Evolutionary conservation across 2,888 invertebrate species (phyloP).

Genomic region (Empis livida): DNA sequence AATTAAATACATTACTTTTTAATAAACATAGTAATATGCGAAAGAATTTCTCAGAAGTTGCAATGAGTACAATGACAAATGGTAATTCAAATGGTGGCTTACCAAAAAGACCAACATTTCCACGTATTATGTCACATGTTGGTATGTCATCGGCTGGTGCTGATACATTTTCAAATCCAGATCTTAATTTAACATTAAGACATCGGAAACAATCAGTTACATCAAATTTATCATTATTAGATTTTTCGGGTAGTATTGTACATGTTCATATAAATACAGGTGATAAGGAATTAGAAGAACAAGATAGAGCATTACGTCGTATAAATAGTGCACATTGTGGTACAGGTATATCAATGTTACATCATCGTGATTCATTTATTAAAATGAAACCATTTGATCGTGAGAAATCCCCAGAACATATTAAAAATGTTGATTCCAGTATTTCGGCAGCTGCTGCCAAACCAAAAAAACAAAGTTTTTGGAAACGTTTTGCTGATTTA

Average conservation of each 20-base stretch:
- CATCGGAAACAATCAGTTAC: slow-evolving; percentile 53
- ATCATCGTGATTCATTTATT: slow-evolving; percentile 32
- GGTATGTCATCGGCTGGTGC: slow-evolving; percentile 27
- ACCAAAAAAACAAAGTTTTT: slow-evolving; percentile 33
- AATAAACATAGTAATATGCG: slow-evolving; percentile 30
- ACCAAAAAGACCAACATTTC: slow-evolving; percentile 34
- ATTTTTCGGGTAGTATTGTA: slow-evolving; percentile 60
- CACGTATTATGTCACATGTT: slow-evolving; percentile 34
- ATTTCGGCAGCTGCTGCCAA: slow-evolving; percentile 12
- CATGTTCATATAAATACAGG: slow-evolving; percentile 50
- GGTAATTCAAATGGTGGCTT: slow-evolving; percentile 23
- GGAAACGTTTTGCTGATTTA: slow-evolving; percentile 45
- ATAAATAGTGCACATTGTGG: slow-evolving; percentile 30
- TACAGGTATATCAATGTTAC: slow-evolving; percentile 11
- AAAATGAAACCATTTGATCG: slow-evolving; percentile 27
- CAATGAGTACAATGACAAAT: slow-evolving; percentile 28
- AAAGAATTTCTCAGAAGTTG: slow-evolving; percentile 34
- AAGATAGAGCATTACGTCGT: slow-evolving; percentile 31
- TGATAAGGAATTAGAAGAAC: slow-evolving; percentile 34
- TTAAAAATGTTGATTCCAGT: neutral
- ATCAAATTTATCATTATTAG: slow-evolving; percentile 58
- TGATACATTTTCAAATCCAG: slow-evolving; percentile 34
- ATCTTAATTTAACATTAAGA: slow-evolving; percentile 39
- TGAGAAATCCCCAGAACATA: slow-evolving; percentile 21
- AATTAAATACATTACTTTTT: slow-evolving; percentile 32